phyloP scores from a whole-genome alignment of 1,140 invertebrate genomes.

The Teleopsis dalmanni region DNA sequence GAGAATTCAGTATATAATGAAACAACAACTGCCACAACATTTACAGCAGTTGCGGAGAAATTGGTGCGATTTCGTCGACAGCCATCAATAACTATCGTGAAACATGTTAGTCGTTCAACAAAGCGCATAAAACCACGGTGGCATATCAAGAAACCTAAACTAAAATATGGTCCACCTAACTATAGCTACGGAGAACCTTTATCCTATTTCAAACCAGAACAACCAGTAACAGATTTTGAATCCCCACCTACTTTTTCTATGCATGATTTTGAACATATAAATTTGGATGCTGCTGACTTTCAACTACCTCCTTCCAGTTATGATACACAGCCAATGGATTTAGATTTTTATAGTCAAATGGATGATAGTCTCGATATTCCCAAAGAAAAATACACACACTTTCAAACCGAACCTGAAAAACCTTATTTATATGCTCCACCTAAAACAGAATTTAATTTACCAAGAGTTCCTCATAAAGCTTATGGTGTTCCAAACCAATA shows the following conservation, averaged over 20 bases:
- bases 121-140: conserved; percentile 24
- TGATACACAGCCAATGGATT: conserved; percentile 35
- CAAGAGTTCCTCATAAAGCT: conserved; percentile 22
- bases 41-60: conserved; percentile 22
- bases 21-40: not conserved
- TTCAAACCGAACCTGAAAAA: not conserved
- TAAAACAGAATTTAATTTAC: not conserved
- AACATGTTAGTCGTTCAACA: conserved; percentile 4
- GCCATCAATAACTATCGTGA: conserved; percentile 17
- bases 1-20: not conserved
- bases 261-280: conserved; percentile 29
- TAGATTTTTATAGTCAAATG: conserved; percentile 30
- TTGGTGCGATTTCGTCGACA: conserved; percentile 28
- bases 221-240: conserved; percentile 17
- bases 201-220: conserved; percentile 19
- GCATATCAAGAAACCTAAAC: conserved; percentile 26
- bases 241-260: conserved; percentile 18
- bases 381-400: not conserved
- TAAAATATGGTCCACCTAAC: conserved; percentile 28
- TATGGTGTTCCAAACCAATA: conserved; percentile 25
- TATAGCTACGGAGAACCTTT: conserved; percentile 9
- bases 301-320: conserved; percentile 30
- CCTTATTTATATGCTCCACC: conserved; percentile 7
- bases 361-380: not conserved
- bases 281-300: conserved; percentile 30